These are phyloP conservation scores for Ptychadena robeensis DNA, from an alignment of 2,797 vertebrate species.

Conservation along the genomic window DNA sequence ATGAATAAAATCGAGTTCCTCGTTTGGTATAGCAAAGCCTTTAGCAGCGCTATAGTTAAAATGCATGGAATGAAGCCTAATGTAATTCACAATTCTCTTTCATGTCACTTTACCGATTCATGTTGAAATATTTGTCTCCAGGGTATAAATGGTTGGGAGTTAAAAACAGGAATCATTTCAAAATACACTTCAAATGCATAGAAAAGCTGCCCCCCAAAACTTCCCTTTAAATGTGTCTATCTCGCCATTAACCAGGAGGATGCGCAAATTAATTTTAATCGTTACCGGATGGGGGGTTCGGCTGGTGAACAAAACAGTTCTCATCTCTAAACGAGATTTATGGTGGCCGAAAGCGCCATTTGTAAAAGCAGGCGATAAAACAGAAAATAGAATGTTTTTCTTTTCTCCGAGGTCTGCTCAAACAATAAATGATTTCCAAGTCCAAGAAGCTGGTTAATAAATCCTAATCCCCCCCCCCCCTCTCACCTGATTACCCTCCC, in stretches of 20 bases:
- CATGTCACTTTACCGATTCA: slow-evolving; percentile 50
- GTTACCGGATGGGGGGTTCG: slow-evolving; percentile 52
- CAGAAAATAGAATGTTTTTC: slow-evolving; percentile 71
- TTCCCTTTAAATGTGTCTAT: slow-evolving; percentile 52
- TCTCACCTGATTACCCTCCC: slow-evolving; percentile 65
- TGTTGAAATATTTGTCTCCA: slow-evolving; percentile 52
- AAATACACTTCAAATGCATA: slow-evolving; percentile 45
- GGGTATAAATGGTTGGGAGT: slow-evolving; percentile 46
- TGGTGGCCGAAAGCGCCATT: slow-evolving; percentile 63
- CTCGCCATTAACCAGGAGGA: slow-evolving; percentile 68
- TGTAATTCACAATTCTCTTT: slow-evolving; percentile 56
- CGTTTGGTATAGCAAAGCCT: slow-evolving; percentile 11
- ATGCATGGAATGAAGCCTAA: slow-evolving; percentile 18
- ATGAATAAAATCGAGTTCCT: slow-evolving; percentile 11
- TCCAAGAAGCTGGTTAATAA: slow-evolving; percentile 76
- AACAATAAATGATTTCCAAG: slow-evolving; percentile 78
- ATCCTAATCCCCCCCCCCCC: slow-evolving; percentile 71
- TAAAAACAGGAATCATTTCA: slow-evolving; percentile 47
- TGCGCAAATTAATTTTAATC: slow-evolving; percentile 69
- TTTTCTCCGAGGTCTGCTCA: slow-evolving; percentile 75
- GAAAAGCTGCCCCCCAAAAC: background rate
- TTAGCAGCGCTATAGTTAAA: slow-evolving; percentile 13
- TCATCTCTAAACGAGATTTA: slow-evolving; percentile 75
- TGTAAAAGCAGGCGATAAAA: slow-evolving; percentile 74
- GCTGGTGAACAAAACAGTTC: slow-evolving; percentile 71